These are phyloP conservation scores for Haemorhous mexicanus DNA, from an alignment of 2,113 vertebrate species.

Conservation along the genomic window DNA sequence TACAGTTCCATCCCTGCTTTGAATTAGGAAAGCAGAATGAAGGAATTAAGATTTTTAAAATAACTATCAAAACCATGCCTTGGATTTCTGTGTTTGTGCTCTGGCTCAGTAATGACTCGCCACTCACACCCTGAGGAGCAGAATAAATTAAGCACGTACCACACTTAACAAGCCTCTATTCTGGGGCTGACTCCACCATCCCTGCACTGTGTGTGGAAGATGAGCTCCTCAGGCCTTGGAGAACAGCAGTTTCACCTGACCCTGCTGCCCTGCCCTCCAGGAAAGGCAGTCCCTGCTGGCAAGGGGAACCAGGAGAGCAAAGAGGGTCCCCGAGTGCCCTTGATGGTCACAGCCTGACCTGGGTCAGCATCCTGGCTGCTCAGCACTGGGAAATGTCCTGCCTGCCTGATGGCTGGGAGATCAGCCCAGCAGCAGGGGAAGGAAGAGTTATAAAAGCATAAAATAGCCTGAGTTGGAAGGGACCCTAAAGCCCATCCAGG, in stretches of 20 bases:
- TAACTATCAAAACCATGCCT: not conserved
- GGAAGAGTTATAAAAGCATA: not conserved
- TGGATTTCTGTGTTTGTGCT: constrained; percentile 24
- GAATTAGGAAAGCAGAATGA: constrained; percentile 51
- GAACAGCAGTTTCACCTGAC: not conserved
- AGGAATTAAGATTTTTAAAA: constrained; percentile 39
- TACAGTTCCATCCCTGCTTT: constrained; percentile 25
- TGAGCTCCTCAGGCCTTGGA: not conserved
- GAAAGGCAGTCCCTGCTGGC: not conserved
- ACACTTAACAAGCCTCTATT: not conserved
- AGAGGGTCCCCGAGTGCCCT: fast-evolving
- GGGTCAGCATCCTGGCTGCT: not conserved
- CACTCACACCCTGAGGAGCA: not conserved
- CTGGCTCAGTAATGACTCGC: not conserved
- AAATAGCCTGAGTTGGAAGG: no score
- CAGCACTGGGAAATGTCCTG: not conserved
- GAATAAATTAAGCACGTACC: constrained; percentile 19
- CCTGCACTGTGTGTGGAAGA: not conserved
- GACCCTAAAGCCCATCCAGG: not conserved
- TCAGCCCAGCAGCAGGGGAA: not conserved
- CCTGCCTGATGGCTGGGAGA: not conserved
- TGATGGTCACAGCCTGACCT: not conserved
- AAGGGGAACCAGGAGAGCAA: not conserved
- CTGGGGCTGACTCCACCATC: not conserved
- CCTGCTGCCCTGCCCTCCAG: not conserved